Percentiles rank a stretch among this genome's conserved stretches.
These are phyloP conservation scores for Tetramorium simillimum DNA, from an alignment of 1,140 invertebrate species.

Conservation along the genomic window DNA sequence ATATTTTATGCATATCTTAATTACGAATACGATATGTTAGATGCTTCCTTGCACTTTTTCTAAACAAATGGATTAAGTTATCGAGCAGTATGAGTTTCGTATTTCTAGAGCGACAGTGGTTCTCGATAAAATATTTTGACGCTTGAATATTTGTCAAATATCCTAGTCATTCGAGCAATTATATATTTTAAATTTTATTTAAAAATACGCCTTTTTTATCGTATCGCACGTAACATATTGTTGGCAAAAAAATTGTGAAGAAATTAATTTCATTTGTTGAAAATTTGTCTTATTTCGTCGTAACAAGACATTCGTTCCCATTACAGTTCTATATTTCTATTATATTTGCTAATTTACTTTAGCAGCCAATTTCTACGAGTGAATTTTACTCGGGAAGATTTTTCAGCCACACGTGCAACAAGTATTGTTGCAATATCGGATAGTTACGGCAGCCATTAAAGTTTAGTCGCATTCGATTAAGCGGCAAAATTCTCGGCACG, in stretches of 20 bases:
- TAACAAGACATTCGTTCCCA: background rate
- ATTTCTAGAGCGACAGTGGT: background rate
- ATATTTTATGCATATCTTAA: background rate
- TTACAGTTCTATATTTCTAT: background rate
- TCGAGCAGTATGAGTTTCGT: background rate
- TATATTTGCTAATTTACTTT: background rate
- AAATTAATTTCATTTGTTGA: background rate
- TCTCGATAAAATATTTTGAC: background rate
- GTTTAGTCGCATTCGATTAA: background rate
- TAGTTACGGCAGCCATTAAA: background rate
- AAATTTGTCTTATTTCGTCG: background rate
- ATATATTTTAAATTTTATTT: background rate
- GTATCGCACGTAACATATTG: background rate
- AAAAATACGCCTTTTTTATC: background rate
- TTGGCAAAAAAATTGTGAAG: background rate
- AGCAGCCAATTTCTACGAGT: background rate
- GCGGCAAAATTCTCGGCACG: background rate
- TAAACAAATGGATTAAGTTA: background rate
- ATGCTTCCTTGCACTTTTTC: background rate
- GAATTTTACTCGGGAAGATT: background rate
- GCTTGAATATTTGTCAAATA: background rate
- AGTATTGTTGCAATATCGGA: background rate
- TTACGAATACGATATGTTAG: background rate
- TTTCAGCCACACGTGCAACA: background rate
- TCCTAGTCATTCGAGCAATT: background rate